Base-by-base conservation (phyloP, 2,113 vertebrate genomes). In the Bubo blakistoni region DNA sequence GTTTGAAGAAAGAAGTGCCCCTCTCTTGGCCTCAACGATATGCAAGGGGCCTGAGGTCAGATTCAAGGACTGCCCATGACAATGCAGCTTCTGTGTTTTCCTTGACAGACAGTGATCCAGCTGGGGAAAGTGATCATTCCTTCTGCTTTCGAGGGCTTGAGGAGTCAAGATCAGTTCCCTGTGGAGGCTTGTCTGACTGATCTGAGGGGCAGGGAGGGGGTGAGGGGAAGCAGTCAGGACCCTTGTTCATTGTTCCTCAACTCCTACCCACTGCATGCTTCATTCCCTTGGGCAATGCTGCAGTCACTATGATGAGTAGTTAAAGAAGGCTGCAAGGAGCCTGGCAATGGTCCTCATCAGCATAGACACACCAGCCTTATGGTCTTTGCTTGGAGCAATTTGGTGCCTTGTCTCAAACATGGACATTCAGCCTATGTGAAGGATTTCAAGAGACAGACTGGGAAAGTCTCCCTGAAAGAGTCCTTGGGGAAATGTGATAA, bases 31-130 rank as follows among this genome's bases (percentile, higher is more conserved):
- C 69, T 91, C 46, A 30, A 11, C 0, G 5, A 57, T 40, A 32
- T 1, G 4, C 55, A 82, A 65, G n/a, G 9, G 47, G 20, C 15
- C 59, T 59, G 38, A 69, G 81, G 70, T 86, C 93, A 87, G 38
- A 67, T 63, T 55, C 3, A 12, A 67, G 69, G 57, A 44, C 40
- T 76, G 44, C 49, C 42, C 1, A 2, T 38, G 36, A 94, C 62
- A 97, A 72, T 49, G 44, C 44, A 71, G 36, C 73, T 44, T 91
- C 70, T 94, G 69, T 91, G 26, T 69, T 88, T 82, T 57, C 38
- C 32, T 32, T 83, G 73, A 36, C 17, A 57, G 42, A 54, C 3
- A 49, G 16, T 11, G 46, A 63, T 84, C 42, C 74, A 88, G 34
- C n/a, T 63, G 63, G 52, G 47, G 47, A 89, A 90, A 61, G 40